Base-by-base conservation (phyloP, 1,140 invertebrate genomes). In the Asbolus verrucosus region DNA sequence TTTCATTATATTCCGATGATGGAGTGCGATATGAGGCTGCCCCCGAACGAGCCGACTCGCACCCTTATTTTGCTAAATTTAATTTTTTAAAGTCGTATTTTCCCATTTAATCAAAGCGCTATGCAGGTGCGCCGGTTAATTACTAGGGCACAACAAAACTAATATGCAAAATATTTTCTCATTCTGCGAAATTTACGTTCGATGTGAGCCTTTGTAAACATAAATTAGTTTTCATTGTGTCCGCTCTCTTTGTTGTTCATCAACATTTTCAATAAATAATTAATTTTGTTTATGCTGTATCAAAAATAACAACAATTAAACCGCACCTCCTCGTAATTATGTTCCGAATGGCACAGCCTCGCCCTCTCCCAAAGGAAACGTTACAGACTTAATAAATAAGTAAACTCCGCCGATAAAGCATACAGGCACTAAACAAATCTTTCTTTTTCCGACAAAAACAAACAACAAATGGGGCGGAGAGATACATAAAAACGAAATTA, bases 391-490 rank as follows among this genome's bases (percentile, higher is more conserved):
- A 24, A 54, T 54, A 54, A 54, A 54, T 54, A 54, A 30, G 9
- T 4, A 19, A 19, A 6, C 9, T 9, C 1, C 6, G 41, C 21
- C 21, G 46, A 54, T 54, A 54, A 54, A 54, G 46, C 18, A 54
- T 14, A 54, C 27, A 54, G 21, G 14, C 3, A 16, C 11, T 54
- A 30, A 24, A 54, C 21, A 54, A 54, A 54, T 54, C 21, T 54
- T 30, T 24, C 46, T 1, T 54, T 54, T 54, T 19, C 21, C n/a
- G 14, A n/a, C 5, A 36, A 36, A 27, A 54, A 54, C n/a, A n/a
- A n/a, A n/a, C n/a, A 46, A 46, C 46, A 54, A 54, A 54, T 54
- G 46, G 46, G 27, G 46, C 18, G 46, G 46, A 54, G 46, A 54
- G 46, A 54, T 54, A 54, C 21, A 54, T 54, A 54, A 54, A 54